These are phyloP conservation scores for Tautogolabrus adspersus DNA, from an alignment of 2,113 vertebrate species.

Conservation along the genomic window DNA sequence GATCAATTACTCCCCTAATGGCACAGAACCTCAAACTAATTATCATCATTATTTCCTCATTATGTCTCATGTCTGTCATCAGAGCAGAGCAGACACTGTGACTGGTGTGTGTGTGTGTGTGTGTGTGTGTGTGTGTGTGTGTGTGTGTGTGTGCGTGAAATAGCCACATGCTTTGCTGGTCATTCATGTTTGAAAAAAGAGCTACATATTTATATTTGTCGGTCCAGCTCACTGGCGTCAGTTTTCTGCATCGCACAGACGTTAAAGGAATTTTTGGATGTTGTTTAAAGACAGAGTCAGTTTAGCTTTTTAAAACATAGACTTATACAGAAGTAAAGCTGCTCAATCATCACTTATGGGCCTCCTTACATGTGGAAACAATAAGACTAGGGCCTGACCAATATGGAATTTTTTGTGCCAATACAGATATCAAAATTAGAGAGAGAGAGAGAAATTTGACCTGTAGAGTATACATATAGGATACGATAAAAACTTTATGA, in stretches of 20 bases:
- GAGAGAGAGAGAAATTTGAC: too few relatives aligned
- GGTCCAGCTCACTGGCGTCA: not conserved
- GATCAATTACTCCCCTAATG: slow-evolving; percentile 64
- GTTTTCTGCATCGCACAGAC: not conserved
- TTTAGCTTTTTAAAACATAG: too few relatives aligned
- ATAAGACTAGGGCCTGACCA: too few relatives aligned
- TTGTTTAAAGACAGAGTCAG: too few relatives aligned
- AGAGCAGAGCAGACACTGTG: not conserved
- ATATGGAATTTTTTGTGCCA: too few relatives aligned
- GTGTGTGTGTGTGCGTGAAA: slow-evolving; percentile 16
- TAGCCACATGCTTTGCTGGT: slow-evolving; percentile 12
- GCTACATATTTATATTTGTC: not conserved
- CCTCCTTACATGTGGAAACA: too few relatives aligned
- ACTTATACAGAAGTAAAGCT: too few relatives aligned
- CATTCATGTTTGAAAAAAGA: not conserved
- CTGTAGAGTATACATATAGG: too few relatives aligned
- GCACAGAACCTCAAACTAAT: slow-evolving; percentile 55
- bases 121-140: slow-evolving; percentile 19
- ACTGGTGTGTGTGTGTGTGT: slow-evolving; percentile 20
- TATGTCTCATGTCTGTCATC: slow-evolving; percentile 44
- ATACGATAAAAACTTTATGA: too few relatives aligned
- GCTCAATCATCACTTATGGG: too few relatives aligned
- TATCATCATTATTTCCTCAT: slow-evolving; percentile 62
- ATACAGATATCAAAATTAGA: too few relatives aligned
- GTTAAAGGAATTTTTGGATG: not conserved